These are phyloP conservation scores for Drosophila murphyi DNA, from an alignment of 1,140 invertebrate genomes.

Conservation along the genomic window DNA sequence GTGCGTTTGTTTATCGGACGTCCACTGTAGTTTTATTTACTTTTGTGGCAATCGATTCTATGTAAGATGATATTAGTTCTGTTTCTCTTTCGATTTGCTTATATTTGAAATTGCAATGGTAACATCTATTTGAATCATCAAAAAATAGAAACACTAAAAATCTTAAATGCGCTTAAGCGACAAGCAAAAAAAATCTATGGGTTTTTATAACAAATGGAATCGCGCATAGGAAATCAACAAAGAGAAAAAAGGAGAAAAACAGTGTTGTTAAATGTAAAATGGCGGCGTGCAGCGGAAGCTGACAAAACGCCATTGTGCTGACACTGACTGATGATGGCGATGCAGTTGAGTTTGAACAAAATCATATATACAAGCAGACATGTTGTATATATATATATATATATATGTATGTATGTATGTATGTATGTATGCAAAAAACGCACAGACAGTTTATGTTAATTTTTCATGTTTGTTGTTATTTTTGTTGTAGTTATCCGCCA, in stretches of 20 bases:
- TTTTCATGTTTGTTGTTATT: conserved; percentile 66
- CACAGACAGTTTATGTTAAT: conserved; percentile 65
- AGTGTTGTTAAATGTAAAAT: conserved; percentile 61
- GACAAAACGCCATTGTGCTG: conserved; percentile 74
- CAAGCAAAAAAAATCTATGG: conserved; percentile 10
- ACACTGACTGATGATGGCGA: conserved; percentile 75
- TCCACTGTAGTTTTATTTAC: too few relatives aligned
- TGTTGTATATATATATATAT: background rate
- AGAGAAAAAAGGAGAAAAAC: conserved; percentile 16
- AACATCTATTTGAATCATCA: conserved; percentile 15
- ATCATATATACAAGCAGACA: conserved; percentile 19
- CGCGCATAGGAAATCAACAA: conserved; percentile 37
- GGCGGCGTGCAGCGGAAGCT: conserved; percentile 67
- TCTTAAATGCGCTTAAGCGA: conserved; percentile 14
- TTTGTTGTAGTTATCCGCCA: conserved; percentile 1
- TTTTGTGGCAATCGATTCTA: too few relatives aligned
- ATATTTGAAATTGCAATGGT: conserved; percentile 4
- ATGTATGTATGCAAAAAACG: conserved; percentile 13
- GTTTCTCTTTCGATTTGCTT: background rate
- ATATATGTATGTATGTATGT: conserved; percentile 6
- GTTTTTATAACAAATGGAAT: conserved; percentile 32
- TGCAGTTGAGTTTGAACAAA: conserved; percentile 35
- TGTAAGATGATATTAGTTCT: background rate
- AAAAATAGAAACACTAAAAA: conserved; percentile 12
- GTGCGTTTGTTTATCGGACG: too few relatives aligned